Percentiles rank a stretch among this genome's conserved stretches.
Conservation (phyloP, 1,140 invertebrate species). For the Liolophura sinensis region DNA sequence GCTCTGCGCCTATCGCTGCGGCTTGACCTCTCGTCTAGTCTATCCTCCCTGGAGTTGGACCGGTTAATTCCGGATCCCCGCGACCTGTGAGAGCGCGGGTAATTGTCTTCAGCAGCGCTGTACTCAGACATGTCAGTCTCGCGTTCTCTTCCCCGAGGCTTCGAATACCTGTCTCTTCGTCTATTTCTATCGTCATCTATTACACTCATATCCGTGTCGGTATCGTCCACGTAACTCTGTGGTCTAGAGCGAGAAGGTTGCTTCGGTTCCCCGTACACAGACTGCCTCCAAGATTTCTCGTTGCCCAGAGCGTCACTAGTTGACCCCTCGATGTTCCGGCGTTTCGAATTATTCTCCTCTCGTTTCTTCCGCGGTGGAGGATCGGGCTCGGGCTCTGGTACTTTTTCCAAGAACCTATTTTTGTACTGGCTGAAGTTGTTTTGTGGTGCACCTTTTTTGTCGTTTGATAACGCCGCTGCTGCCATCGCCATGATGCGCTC, state of each 20-base stretch:
- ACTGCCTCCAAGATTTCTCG: conserved; percentile 47
- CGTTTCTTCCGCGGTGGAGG: not conserved
- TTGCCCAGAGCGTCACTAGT: too few relatives aligned
- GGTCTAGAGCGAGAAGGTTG: not conserved
- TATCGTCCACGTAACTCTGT: not conserved
- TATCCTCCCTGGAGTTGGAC: conserved; percentile 6
- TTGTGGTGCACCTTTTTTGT: not conserved
- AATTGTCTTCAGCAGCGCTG: not conserved
- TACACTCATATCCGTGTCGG: not conserved
- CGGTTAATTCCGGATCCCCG: too few relatives aligned
- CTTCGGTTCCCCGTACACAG: conserved; percentile 46
- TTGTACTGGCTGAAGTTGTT: not conserved
- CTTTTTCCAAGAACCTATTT: not conserved
- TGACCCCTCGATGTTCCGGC: too few relatives aligned
- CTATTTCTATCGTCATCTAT: not conserved
- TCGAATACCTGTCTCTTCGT: not conserved
- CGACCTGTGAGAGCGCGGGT: not conserved
- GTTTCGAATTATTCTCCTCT: not conserved
- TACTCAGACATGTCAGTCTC: not conserved
- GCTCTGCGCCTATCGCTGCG: conserved; percentile 13
- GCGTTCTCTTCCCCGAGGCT: conserved; percentile 5
- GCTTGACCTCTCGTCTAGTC: conserved; percentile 14
- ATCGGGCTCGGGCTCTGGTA: not conserved
- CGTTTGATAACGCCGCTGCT: not conserved
- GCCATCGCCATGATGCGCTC: not conserved